Evolutionary conservation across 2,797 vertebrate genomes (phyloP), one percentile per base, ranked within the genome.

Genomic region (Liparis tanakae): DNA sequence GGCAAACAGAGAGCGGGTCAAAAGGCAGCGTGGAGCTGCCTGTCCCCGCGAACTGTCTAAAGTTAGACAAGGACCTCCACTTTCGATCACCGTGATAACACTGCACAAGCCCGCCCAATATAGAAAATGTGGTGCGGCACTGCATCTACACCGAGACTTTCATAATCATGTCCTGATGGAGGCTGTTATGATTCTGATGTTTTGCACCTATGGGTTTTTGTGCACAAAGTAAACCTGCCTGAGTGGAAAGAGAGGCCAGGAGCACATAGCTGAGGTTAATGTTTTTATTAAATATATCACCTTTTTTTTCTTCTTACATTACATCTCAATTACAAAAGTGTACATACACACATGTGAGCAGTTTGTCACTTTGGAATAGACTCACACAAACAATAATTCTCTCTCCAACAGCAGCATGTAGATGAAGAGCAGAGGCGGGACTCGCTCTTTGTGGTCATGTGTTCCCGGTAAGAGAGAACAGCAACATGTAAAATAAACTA

Each of bases 261-360:
- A 34, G 50, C n/a, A 4, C 77, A 78, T 25, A 70, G 37, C 63
- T 86, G 86, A 90, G 90, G 82, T 92, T 91, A 90, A 89, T 80
- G 85, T 91, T 89, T 94, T 94, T 94, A 94, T 94, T 94, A 91
- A 94, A 94, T 93, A 92, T 91, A 91, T 91, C 88, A 89, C 83
- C 85, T 90, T 88, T 88, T 54, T 85, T 80, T 78, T 76, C 66
- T 81, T 72, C 57, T 85, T 90, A 86, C 90, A 89, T 86, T 89
- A 91, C 87, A 93, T 89, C 85, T 90, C 84, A 92, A 83, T 92
- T 92, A 93, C 88, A 94, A 94, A 92, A 89, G 85, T 90, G 65
- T 89, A 88, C 90, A 91, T 73, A 89, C 85, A 90, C 84, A 87
- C 76, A 22, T 88, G 86, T 85, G 87, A 90, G 80, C 89, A 87